Percentiles rank a stretch among this genome's conserved stretches.
Evolutionary conservation across 2,888 invertebrate species (phyloP).

Genomic region (Drosophila birchii): DNA sequence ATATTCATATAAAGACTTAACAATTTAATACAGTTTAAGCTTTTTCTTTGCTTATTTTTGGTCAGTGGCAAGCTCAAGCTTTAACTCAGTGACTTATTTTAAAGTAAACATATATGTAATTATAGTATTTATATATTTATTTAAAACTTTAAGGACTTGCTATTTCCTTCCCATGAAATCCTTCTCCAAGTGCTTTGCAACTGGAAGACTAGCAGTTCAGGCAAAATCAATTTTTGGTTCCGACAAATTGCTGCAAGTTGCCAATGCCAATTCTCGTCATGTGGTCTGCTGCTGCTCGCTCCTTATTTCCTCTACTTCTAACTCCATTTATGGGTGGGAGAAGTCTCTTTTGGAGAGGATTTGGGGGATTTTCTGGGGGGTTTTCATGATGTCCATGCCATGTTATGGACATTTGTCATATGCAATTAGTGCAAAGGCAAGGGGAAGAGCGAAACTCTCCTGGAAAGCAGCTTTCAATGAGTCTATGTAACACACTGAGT

Average conservation of each 20-base stretch:
- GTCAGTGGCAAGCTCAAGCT: background rate
- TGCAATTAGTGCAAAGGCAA: slow-evolving; percentile 68
- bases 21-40: rapidly evolving
- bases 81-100: background rate
- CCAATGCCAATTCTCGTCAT: slow-evolving; percentile 41
- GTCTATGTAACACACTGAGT: no score
- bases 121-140: background rate
- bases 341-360: background rate
- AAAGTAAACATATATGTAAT: rapidly evolving
- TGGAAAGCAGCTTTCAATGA: background rate
- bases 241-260: slow-evolving; percentile 65
- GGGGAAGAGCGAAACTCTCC: background rate
- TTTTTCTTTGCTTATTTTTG: background rate
- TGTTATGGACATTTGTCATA: slow-evolving; percentile 56
- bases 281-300: slow-evolving; percentile 23
- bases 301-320: slow-evolving; percentile 2
- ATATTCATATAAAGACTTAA: background rate
- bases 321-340: slow-evolving; percentile 1
- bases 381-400: slow-evolving; percentile 7
- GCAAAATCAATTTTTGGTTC: slow-evolving; percentile 60
- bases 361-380: slow-evolving; percentile 18
- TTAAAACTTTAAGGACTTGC: no score
- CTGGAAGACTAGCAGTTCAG: slow-evolving; percentile 7
- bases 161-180: background rate
- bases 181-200: slow-evolving; percentile 1